Base-by-base conservation (phyloP, 2,888 invertebrate genomes). In the Agrochola lychnidis region DNA sequence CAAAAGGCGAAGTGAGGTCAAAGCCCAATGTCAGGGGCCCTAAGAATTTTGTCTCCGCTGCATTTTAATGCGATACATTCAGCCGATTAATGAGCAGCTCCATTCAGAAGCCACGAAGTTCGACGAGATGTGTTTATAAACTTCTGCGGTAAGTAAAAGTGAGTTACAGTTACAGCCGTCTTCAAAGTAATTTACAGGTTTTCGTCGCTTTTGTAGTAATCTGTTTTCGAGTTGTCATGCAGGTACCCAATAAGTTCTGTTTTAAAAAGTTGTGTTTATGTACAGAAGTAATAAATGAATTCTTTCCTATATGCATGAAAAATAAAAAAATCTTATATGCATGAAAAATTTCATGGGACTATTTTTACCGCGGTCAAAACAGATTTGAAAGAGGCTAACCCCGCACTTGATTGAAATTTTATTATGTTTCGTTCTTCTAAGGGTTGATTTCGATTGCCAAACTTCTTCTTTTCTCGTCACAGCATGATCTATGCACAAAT, bases 21-120 rank as follows among this genome's bases (percentile, higher is more conserved):
- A 89, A 91, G 86, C 90, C 92, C 96, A 96, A 96, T 96, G 96
- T 96, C 96, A 96, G 96, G 96, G 95, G 96, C 95, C 96, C 95
- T 94, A 93, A 92, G 93, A 94, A 93, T 94, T 93, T 94, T 92
- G 92, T 91, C 89, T 92, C 88, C 76, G 85, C 76, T 88, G 90
- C 88, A 91, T 90, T 91, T 90, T 85, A 83, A 84, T 85, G 72
- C 48, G 78, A 76, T 82, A 78, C 70, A 73, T 73, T 79, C 76
- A 74, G 73, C 59, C 59, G 75, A 84, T 82, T 83, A 79, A 81
- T 57, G 74, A 61, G 71, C 66, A 59, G 56, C 69, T 77, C 67
- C 77, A 80, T 86, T 84, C 78, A 86, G 69, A 59, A 77, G 69
- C 48, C 45, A 42, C 56, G 22, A 71, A 68, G 45, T 71, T 57